phyloP scores from a whole-genome alignment of 2,797 vertebrate genomes.

The Vultur gryphus region DNA sequence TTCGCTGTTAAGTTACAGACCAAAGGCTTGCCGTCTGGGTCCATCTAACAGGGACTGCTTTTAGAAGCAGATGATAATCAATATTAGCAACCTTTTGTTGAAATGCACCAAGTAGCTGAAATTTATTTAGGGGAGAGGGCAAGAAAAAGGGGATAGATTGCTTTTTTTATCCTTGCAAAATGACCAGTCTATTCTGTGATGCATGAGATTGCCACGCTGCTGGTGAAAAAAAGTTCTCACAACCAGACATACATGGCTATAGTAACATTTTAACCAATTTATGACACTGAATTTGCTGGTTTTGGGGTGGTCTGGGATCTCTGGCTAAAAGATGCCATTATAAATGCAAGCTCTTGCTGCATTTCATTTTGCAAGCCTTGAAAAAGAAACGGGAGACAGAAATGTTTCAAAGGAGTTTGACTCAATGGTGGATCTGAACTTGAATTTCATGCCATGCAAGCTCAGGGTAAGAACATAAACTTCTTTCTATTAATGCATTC shows the following conservation, averaged over 20 bases:
- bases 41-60: neutral
- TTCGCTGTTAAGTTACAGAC: neutral
- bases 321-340: neutral
- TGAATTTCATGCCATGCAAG: neutral
- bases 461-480: neutral
- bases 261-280: neutral
- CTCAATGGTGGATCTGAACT: neutral
- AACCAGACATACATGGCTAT: neutral
- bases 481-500: neutral
- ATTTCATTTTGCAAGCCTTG: conserved; percentile 16
- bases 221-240: neutral
- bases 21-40: neutral
- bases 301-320: neutral
- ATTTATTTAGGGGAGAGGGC: neutral
- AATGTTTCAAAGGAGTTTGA: neutral
- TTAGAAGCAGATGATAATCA: neutral
- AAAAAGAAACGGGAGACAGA: neutral
- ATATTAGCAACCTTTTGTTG: neutral
- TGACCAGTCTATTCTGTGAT: neutral
- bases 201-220: neutral
- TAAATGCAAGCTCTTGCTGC: neutral
- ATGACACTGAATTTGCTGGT: neutral
- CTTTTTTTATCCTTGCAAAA: neutral
- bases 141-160: neutral
- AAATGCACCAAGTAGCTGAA: neutral